These are phyloP conservation scores for Drosophila bunnanda DNA, from an alignment of 2,888 invertebrate genomes.

Conservation along the genomic window DNA sequence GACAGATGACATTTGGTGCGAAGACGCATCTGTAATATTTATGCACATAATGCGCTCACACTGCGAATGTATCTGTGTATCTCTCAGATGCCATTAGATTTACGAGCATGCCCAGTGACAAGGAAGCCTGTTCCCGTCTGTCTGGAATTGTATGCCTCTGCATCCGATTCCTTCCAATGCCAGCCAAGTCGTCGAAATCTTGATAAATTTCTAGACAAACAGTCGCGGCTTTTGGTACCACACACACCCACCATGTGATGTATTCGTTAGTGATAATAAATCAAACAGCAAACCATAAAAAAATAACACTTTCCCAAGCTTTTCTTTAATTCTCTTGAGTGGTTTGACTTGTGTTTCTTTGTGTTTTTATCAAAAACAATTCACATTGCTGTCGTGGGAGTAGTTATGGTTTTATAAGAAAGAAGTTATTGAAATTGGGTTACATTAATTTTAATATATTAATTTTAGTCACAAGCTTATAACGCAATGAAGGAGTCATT, in stretches of 20 bases:
- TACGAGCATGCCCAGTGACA: slow-evolving; percentile 42
- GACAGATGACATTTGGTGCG: slow-evolving; percentile 32
- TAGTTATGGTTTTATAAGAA: not conserved
- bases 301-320: slow-evolving; percentile 6
- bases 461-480: too few relatives aligned
- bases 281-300: slow-evolving; percentile 26
- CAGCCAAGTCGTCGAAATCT: slow-evolving; percentile 27
- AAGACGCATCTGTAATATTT: slow-evolving; percentile 42
- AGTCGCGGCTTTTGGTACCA: slow-evolving; percentile 6
- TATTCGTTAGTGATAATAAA: slow-evolving; percentile 46
- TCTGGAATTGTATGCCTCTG: not conserved
- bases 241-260: slow-evolving; percentile 33
- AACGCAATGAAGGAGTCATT: too few relatives aligned
- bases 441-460: too few relatives aligned
- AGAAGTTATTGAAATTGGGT: not conserved
- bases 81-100: slow-evolving; percentile 44
- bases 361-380: slow-evolving; percentile 31
- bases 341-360: slow-evolving; percentile 19
- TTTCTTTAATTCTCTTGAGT: slow-evolving; percentile 29
- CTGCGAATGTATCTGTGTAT: slow-evolving; percentile 28
- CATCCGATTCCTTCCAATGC: slow-evolving; percentile 7
- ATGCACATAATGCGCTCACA: slow-evolving; percentile 33
- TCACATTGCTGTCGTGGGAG: not conserved
- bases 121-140: slow-evolving; percentile 37
- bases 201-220: slow-evolving; percentile 46